Conservation (phyloP, 2,797 vertebrate genomes). For the Chaetophractus vellerosus region DNA sequence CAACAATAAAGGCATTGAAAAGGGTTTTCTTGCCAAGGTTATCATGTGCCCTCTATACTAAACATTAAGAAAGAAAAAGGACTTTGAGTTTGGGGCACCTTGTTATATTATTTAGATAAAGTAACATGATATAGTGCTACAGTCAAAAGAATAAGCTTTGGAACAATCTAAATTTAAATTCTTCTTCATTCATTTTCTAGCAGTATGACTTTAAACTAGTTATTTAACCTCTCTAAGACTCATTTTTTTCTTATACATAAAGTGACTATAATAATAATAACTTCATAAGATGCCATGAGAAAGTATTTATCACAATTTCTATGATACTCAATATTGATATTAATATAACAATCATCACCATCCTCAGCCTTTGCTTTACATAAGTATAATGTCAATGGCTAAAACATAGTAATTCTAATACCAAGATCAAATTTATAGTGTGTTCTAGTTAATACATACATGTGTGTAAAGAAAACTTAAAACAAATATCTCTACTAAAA, state of each 20-base stretch:
- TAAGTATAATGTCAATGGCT: slow-evolving; percentile 2
- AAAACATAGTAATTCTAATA: slow-evolving; percentile 6
- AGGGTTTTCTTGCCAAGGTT: slow-evolving; percentile 35
- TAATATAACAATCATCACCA: not conserved
- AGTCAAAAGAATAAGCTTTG: slow-evolving; percentile 36
- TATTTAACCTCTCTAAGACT: slow-evolving; percentile 39
- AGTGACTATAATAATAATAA: slow-evolving; percentile 36
- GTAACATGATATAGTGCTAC: not conserved
- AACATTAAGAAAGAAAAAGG: slow-evolving; percentile 53
- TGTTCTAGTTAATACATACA: not conserved
- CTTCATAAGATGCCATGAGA: not conserved
- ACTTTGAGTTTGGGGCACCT: not conserved
- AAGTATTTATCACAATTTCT: slow-evolving; percentile 13
- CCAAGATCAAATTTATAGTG: not conserved
- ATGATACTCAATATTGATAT: not conserved
- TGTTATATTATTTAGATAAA: slow-evolving; percentile 28
- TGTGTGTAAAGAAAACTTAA: not conserved
- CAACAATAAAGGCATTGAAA: slow-evolving; percentile 49
- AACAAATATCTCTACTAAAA: not conserved
- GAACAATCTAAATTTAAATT: slow-evolving; percentile 55
- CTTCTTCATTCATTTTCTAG: slow-evolving; percentile 57
- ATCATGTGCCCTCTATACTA: not conserved
- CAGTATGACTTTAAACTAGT: slow-evolving; percentile 23
- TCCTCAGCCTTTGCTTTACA: slow-evolving; percentile 7
- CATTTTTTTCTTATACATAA: slow-evolving; percentile 10